A percentile compares a stretch with the other conserved stretches of the same genome.
These are phyloP conservation scores for Drosophila suboccidentalis DNA, from an alignment of 2,888 invertebrate species.

Conservation along the genomic window DNA sequence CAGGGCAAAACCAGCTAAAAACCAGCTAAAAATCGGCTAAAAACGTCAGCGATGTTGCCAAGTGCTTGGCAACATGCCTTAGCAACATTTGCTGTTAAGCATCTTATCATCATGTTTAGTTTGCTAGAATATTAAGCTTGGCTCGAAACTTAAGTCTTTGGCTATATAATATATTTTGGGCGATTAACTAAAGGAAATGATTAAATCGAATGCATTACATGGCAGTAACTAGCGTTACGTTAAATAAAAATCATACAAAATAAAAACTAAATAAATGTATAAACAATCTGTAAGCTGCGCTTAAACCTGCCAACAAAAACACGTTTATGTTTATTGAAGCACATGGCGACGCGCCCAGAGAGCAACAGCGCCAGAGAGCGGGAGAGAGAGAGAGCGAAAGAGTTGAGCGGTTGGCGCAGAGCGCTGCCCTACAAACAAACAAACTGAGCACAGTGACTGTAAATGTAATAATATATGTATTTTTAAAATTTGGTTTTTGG, in stretches of 20 bases:
- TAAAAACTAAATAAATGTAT: constrained; percentile 39
- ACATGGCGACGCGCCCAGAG: constrained; percentile 56
- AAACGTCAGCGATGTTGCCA: constrained; percentile 28
- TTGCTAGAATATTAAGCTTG: constrained; percentile 2
- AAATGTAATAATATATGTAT: not conserved
- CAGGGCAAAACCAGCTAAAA: constrained; percentile 15
- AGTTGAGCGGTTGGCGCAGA: constrained; percentile 8
- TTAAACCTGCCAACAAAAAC: constrained; percentile 64
- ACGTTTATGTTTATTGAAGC: constrained; percentile 71
- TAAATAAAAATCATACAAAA: constrained; percentile 24
- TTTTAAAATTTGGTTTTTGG: not conserved
- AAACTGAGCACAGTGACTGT: constrained; percentile 35
- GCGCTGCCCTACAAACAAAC: constrained; percentile 46
- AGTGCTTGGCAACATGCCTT: constrained; percentile 47
- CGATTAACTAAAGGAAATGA: constrained; percentile 12
- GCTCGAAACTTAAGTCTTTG: not conserved
- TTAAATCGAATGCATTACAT: not conserved
- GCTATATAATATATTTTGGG: not conserved
- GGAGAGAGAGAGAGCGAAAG: constrained; percentile 1
- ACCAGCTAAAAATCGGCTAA: constrained; percentile 24
- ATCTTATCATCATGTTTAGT: not conserved
- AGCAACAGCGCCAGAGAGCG: constrained; percentile 9
- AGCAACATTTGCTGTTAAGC: constrained; percentile 36
- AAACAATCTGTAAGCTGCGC: constrained; percentile 55
- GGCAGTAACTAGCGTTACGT: constrained; percentile 1